Evolutionary conservation across 2,797 vertebrate species (phyloP).

Genomic region (Gobio occitaniae): DNA sequence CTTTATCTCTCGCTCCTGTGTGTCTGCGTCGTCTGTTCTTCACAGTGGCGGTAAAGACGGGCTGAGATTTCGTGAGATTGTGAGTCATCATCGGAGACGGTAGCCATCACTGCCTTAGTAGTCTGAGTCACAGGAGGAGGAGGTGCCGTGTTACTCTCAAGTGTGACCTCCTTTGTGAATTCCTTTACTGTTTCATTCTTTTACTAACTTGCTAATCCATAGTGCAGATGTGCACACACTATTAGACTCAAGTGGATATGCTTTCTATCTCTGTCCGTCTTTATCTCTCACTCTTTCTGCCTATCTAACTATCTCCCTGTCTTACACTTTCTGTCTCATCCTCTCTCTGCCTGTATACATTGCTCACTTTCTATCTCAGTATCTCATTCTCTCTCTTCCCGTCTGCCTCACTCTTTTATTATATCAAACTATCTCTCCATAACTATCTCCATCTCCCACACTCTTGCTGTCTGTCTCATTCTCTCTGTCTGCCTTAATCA

Average conservation of each 20-base stretch:
- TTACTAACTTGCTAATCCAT: constrained; percentile 2
- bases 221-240: background rate
- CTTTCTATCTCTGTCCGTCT: background rate
- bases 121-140: constrained; percentile 1
- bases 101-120: constrained; percentile 15
- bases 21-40: constrained; percentile 40
- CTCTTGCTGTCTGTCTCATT: background rate
- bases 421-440: background rate
- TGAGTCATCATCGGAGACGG: constrained; percentile 12
- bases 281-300: background rate
- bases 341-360: too few relatives aligned
- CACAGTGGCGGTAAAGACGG: constrained; percentile 3
- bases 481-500: background rate
- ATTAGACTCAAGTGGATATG: background rate
- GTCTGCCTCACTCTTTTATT: background rate
- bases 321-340: background rate
- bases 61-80: constrained; percentile 21
- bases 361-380: background rate
- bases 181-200: background rate
- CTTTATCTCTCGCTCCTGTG: constrained; percentile 42
- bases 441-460: background rate
- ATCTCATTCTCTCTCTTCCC: background rate
- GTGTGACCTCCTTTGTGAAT: background rate
- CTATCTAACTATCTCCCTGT: background rate
- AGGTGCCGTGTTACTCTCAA: background rate